Percentiles rank a stretch among this genome's conserved stretches.
phyloP scores from a whole-genome alignment of 2,113 vertebrate genomes.

The Calcarius ornatus region DNA sequence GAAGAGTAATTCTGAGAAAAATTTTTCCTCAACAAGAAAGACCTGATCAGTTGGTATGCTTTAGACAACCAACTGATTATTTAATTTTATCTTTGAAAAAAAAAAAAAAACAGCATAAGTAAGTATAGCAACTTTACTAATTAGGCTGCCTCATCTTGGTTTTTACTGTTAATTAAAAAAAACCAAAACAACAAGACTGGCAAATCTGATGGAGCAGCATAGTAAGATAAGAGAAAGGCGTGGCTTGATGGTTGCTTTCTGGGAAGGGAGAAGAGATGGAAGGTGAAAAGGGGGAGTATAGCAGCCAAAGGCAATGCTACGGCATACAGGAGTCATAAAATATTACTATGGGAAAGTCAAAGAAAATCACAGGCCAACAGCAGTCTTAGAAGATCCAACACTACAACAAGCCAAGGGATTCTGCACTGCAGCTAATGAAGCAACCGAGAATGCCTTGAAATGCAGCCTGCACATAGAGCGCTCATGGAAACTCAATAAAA shows the following conservation, averaged over 20 bases:
- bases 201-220: neutral
- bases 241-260: neutral
- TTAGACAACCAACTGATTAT: neutral
- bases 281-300: neutral
- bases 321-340: neutral
- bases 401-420: neutral
- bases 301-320: neutral
- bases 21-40: neutral
- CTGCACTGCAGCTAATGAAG: neutral
- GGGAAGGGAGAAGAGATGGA: neutral
- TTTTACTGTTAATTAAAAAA: neutral
- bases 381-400: neutral
- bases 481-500: neutral
- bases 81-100: neutral
- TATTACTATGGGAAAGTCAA: neutral
- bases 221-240: neutral
- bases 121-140: neutral
- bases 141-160: neutral
- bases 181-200: neutral
- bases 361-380: neutral
- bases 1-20: neutral
- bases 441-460: neutral
- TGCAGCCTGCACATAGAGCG: neutral
- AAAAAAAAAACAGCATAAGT: neutral
- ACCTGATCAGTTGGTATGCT: neutral